Percentiles rank a stretch among this genome's conserved stretches.
Evolutionary conservation across 2,113 vertebrate species (phyloP).

Genomic region (Thunnus maccoyii): DNA sequence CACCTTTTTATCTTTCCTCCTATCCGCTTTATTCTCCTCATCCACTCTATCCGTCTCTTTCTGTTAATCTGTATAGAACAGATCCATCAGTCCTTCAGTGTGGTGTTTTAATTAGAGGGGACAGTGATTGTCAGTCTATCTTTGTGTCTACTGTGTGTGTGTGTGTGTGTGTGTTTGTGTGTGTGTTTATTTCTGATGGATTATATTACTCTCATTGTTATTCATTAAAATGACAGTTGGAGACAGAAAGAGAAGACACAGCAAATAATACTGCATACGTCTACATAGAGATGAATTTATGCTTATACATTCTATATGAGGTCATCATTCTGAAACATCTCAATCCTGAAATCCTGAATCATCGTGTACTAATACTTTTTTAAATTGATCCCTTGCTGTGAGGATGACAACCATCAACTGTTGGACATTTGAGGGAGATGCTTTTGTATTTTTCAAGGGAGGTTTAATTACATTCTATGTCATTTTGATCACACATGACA

Average conservation of each 20-base stretch:
- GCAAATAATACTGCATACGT: neutral
- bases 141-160: neutral
- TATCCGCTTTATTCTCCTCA: neutral
- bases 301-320: neutral
- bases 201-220: conserved; percentile 29
- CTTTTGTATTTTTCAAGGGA: no score
- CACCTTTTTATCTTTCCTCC: no score
- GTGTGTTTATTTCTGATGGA: neutral
- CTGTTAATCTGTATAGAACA: neutral
- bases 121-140: neutral
- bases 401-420: no score
- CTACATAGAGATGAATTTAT: neutral
- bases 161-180: neutral
- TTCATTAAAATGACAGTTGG: conserved; percentile 29
- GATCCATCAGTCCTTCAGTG: neutral
- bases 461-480: no score
- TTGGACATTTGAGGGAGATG: no score
- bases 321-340: neutral
- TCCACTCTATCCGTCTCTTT: neutral
- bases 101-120: neutral
- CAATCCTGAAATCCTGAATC: neutral
- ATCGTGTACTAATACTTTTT: no score
- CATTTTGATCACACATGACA: no score
- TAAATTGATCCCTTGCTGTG: no score
- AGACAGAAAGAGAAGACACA: neutral